Base-by-base conservation (phyloP, 2,888 invertebrate genomes). In the Rhamnusium bicolor region DNA sequence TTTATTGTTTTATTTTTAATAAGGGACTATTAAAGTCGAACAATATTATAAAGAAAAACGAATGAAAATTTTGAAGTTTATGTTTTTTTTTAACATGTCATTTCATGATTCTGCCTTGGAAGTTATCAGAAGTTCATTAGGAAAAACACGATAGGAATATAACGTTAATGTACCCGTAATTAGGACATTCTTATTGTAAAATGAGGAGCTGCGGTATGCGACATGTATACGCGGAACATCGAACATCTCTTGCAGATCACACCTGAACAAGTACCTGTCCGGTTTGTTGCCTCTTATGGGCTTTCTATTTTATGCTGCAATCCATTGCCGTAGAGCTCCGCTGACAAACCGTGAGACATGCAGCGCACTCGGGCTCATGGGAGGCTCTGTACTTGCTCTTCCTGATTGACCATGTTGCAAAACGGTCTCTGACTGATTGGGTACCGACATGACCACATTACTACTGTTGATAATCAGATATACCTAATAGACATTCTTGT, bases 331-430 rank as follows among this genome's bases (percentile, higher is more conserved):
- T 32, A 58, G n/a, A 53, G 56, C 62, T 61, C 21, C 32, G n/a
- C 58, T 73, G 73, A 73, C 73, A 73, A 69, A 63, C 69, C 73
- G 73, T 73, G 73, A 73, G 73, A 73, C 65, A 53, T 69, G 29
- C 67, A 47, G 51, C 62, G 63, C 58, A 61, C 47, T 40, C 32
- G 58, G 29, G 16, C 68, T 73, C 73, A 69, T 69, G 69, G 73
- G 73, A 69, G 71, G 71, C 58, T 56, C 60, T n/a, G 18, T 29
- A 46, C 32, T 29, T 54, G 69, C 63, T 72, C 68, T 72, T 72
- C 72, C 72, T 72, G 72, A 72, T 72, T 72, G 72, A 72, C 72
- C 72, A 72, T 69, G 61, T 72, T 72, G 72, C 65, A 49, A 29
- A 21, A 61, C 62, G 60, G 62, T 47, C 54, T 14, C 63, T 65